These are phyloP conservation scores for Paracentrotus lividus DNA, from an alignment of 53 echinoderm and acorn worm species.

Conservation along the genomic window DNA sequence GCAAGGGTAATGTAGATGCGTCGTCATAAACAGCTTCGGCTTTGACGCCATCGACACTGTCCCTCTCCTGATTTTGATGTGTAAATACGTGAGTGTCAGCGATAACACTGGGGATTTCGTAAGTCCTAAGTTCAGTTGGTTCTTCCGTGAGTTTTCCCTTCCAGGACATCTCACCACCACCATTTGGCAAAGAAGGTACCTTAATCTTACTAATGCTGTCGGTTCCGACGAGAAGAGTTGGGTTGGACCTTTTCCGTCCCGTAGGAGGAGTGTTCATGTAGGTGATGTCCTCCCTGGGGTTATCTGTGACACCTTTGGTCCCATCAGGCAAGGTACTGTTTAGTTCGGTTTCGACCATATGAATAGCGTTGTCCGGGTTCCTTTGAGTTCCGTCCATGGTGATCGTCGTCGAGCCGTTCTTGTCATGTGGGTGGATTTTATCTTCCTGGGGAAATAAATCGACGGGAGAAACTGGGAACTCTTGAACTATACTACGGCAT, in stretches of 20 bases:
- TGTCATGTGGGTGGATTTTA: not conserved
- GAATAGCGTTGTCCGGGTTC: not conserved
- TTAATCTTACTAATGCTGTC: too few species aligned
- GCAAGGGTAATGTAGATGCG: too few species aligned
- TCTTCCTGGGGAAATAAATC: not conserved
- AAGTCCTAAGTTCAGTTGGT: too few species aligned
- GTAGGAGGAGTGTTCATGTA: not conserved
- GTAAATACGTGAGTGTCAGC: too few species aligned
- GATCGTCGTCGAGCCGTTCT: not conserved
- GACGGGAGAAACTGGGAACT: not conserved
- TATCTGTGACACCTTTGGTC: not conserved
- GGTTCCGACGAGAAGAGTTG: too few species aligned
- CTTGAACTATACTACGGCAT: not conserved
- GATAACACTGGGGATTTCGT: too few species aligned
- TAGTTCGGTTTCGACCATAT: not conserved
- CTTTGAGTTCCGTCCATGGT: not conserved
- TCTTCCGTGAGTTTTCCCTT: not conserved
- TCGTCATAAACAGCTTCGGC: too few species aligned
- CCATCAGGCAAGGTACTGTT: not conserved
- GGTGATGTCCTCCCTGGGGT: not conserved
- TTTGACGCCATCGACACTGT: too few species aligned
- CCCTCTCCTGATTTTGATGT: too few species aligned
- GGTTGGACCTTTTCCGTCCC: not conserved
- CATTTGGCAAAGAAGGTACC: too few species aligned
- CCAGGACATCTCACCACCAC: too few species aligned